Evolutionary conservation across 2,888 invertebrate genomes (phyloP).

Genomic region (Phyllotreta cruciferae): DNA sequence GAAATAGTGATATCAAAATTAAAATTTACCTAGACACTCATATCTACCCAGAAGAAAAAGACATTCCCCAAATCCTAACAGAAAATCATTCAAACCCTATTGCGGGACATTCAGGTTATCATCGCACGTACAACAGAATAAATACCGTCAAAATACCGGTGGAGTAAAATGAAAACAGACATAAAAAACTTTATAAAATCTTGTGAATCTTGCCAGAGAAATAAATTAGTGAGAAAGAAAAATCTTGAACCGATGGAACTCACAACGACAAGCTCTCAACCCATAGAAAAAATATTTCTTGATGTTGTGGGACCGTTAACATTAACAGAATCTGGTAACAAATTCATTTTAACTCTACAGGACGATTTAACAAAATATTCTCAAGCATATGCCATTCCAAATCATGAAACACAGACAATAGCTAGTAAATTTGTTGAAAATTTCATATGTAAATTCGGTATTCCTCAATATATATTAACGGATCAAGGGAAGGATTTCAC

Average conservation of each 20-base stretch:
- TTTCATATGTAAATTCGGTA: slow-evolving; percentile 47
- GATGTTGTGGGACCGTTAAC: slow-evolving; percentile 47
- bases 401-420: slow-evolving; percentile 44
- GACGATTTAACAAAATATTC: slow-evolving; percentile 45
- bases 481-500: slow-evolving; percentile 46
- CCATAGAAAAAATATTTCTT: slow-evolving; percentile 42
- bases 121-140: slow-evolving; percentile 39
- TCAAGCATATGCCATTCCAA: slow-evolving; percentile 45
- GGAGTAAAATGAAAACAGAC: slow-evolving; percentile 49
- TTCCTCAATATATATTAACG: slow-evolving; percentile 45
- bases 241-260: slow-evolving; percentile 13
- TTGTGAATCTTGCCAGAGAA: slow-evolving; percentile 50
- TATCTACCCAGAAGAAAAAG: not conserved
- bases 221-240: slow-evolving; percentile 39
- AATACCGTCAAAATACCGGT: slow-evolving; percentile 41
- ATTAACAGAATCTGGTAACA: slow-evolving; percentile 38
- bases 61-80: slow-evolving; percentile 8
- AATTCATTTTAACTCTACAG: slow-evolving; percentile 46
- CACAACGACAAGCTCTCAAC: slow-evolving; percentile 21
- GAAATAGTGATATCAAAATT: slow-evolving; percentile 1
- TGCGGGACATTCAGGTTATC: slow-evolving; percentile 5
- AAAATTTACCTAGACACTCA: slow-evolving; percentile 2
- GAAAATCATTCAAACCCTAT: slow-evolving; percentile 11
- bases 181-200: slow-evolving; percentile 48
- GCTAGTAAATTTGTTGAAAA: slow-evolving; percentile 42